Percentiles rank a stretch among this genome's conserved stretches.
Evolutionary conservation across 2,888 invertebrate species (phyloP).

Genomic region (Oligia latruncula): DNA sequence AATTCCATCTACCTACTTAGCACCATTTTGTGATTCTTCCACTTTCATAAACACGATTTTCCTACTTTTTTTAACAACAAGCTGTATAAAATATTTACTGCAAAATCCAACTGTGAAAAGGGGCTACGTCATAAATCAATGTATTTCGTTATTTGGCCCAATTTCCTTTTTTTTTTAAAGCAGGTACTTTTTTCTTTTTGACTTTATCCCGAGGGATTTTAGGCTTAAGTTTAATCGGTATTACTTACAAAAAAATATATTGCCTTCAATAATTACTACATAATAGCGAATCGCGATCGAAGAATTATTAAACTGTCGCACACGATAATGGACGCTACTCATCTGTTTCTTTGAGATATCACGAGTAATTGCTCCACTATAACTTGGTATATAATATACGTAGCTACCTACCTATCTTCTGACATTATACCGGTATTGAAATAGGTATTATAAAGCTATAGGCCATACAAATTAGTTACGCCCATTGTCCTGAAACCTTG

Average conservation of each 20-base stretch:
- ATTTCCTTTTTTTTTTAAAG: not conserved
- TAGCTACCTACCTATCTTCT: not conserved
- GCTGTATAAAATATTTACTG: not conserved
- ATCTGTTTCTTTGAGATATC: slow-evolving; percentile 32
- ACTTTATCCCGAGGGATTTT: not conserved
- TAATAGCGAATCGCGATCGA: not conserved
- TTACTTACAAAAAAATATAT: not conserved
- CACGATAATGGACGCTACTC: not conserved
- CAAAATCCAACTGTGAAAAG: slow-evolving; percentile 11
- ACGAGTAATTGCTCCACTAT: not conserved
- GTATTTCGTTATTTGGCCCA: not conserved
- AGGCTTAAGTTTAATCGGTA: too few relatives aligned
- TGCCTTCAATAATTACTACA: not conserved
- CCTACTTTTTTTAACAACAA: not conserved
- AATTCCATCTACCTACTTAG: slow-evolving; percentile 30
- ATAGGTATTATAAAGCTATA: slow-evolving; percentile 7
- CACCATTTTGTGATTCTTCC: not conserved
- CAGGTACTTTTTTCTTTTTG: not conserved
- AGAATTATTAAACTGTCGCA: slow-evolving; percentile 4
- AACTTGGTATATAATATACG: not conserved
- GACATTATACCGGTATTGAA: not conserved
- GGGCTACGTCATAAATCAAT: slow-evolving; percentile 10
- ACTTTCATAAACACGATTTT: not conserved
- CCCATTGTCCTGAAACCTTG: slow-evolving; percentile 56
- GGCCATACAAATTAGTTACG: slow-evolving; percentile 24